phyloP scores from a whole-genome alignment of 2,797 vertebrate genomes.

The Sternarchorhynchus goeldii region DNA sequence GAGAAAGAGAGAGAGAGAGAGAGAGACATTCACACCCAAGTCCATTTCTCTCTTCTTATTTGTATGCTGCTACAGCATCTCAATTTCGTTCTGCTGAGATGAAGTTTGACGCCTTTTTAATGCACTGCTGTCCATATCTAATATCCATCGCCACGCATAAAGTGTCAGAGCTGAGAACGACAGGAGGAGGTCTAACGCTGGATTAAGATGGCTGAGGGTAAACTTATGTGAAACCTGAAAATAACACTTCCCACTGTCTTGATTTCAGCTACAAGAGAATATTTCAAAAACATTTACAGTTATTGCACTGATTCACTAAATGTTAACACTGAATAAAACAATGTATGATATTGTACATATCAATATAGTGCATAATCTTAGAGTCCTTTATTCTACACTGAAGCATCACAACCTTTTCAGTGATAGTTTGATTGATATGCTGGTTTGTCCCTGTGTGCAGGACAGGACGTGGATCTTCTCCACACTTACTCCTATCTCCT shows the following conservation, averaged over 20 bases:
- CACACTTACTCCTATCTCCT: not conserved
- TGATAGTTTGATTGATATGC: constrained; percentile 1
- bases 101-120: constrained; percentile 62
- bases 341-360: not conserved
- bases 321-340: not conserved
- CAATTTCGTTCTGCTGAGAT: constrained; percentile 68
- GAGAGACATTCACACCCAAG: constrained; percentile 61
- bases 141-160: constrained; percentile 63
- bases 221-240: constrained; percentile 42
- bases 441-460: not conserved
- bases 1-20: constrained; percentile 50
- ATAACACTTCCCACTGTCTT: not conserved
- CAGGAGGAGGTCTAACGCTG: constrained; percentile 35
- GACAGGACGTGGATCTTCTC: not conserved
- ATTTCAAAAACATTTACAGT: no score
- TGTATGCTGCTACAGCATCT: constrained; percentile 68
- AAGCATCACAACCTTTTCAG: not conserved
- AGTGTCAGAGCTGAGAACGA: constrained; percentile 54
- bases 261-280: no score
- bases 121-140: constrained; percentile 64
- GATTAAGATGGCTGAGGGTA: constrained; percentile 56
- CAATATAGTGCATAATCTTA: no score
- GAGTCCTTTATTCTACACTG: not conserved
- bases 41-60: constrained; percentile 69
- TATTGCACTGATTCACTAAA: not conserved